Conservation (phyloP, 2,797 vertebrate species). For the Orientallactaga sibirica region DNA sequence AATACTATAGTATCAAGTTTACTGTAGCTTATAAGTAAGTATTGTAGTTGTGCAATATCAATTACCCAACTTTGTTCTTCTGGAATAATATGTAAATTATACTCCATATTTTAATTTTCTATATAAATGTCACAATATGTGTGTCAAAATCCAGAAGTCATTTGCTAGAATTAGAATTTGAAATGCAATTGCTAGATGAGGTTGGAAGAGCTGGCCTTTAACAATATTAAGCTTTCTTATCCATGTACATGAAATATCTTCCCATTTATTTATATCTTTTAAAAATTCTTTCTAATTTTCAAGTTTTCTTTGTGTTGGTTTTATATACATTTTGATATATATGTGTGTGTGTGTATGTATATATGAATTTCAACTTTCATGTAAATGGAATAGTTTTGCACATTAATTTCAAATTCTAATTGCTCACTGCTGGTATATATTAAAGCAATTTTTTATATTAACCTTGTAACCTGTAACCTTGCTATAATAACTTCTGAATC, state of each 20-base stretch:
- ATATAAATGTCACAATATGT: constrained; percentile 17
- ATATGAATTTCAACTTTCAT: constrained; percentile 41
- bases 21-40: constrained; percentile 42
- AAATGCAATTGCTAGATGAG: neutral
- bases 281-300: neutral
- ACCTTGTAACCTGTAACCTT: neutral
- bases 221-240: neutral
- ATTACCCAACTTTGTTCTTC: constrained; percentile 4
- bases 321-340: neutral
- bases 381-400: neutral
- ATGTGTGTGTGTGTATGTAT: neutral
- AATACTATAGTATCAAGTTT: neutral
- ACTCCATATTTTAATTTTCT: neutral
- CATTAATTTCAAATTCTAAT: constrained; percentile 45
- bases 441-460: neutral
- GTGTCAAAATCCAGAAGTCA: neutral
- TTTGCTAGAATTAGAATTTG: neutral
- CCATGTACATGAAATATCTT: neutral
- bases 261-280: neutral
- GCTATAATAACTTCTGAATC: constrained; percentile 19
- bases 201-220: neutral
- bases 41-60: neutral
- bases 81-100: neutral
- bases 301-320: constrained; percentile 1
- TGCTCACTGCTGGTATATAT: neutral